These are phyloP conservation scores for Idaea dimidiata DNA, from an alignment of 2,888 invertebrate genomes.

Conservation along the genomic window DNA sequence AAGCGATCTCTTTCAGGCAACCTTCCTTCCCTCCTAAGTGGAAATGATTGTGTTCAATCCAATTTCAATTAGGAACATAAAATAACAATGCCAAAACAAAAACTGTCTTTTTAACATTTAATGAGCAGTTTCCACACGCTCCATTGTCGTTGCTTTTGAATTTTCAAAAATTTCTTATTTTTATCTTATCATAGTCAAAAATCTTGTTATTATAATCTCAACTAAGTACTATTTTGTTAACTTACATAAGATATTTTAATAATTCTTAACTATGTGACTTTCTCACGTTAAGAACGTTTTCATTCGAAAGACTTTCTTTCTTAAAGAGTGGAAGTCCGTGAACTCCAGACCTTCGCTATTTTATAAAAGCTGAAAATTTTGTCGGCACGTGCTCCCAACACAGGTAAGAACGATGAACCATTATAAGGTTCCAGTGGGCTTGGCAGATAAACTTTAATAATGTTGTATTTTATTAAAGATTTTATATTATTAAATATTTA, in stretches of 20 bases:
- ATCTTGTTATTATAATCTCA: not conserved
- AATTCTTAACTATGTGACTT: not conserved
- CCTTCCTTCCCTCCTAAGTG: no score
- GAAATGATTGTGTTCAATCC: no score
- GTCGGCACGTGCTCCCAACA: no score
- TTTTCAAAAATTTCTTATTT: not conserved
- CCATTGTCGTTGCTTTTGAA: not conserved
- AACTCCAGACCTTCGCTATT: no score
- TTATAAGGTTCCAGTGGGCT: no score
- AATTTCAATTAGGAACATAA: not conserved
- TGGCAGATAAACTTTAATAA: no score
- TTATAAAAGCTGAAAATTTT: no score
- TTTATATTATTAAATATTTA: no score
- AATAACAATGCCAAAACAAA: not conserved
- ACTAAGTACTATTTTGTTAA: not conserved
- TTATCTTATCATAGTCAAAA: not conserved
- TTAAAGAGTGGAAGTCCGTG: no score
- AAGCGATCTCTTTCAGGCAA: no score
- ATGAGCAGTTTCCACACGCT: not conserved
- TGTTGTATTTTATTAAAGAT: no score
- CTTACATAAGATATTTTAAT: not conserved
- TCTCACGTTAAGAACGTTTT: constrained; percentile 10
- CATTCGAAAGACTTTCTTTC: constrained; percentile 39
- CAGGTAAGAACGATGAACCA: no score
- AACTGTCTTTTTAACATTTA: not conserved